These are phyloP conservation scores for Parauchenoglanis ngamensis DNA, from an alignment of 2,797 vertebrate genomes.

Conservation along the genomic window DNA sequence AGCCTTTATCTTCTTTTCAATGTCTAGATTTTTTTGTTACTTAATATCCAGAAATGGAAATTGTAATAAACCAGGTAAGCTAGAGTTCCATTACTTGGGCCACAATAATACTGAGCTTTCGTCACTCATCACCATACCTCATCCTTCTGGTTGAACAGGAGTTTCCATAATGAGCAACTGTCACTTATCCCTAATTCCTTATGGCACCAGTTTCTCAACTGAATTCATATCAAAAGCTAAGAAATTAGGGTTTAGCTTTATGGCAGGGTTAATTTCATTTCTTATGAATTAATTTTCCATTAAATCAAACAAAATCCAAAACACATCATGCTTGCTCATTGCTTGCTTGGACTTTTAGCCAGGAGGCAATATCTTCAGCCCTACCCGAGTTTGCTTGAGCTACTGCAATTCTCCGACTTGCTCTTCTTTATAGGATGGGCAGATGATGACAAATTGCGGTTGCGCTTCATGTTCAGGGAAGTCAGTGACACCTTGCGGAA, in stretches of 20 bases:
- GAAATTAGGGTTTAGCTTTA: neutral
- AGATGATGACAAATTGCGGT: neutral
- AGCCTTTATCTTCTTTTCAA: neutral
- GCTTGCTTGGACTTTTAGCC: neutral
- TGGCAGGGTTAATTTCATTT: neutral
- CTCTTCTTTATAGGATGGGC: slow-evolving; percentile 22
- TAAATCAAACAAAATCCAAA: neutral
- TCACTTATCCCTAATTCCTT: neutral
- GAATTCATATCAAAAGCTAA: neutral
- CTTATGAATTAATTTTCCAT: neutral
- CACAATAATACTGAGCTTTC: slow-evolving; percentile 5
- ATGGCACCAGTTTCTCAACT: neutral
- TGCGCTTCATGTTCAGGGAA: neutral
- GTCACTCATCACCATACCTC: neutral
- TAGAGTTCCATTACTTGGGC: neutral
- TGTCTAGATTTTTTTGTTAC: neutral
- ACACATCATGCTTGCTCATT: neutral
- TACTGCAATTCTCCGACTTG: slow-evolving; percentile 35
- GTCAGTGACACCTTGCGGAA: slow-evolving; percentile 68
- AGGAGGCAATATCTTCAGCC: neutral
- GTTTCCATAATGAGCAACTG: neutral
- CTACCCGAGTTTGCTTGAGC: slow-evolving; percentile 10
- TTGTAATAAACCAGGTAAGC: neutral
- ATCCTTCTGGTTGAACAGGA: neutral
- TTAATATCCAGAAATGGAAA: neutral